phyloP scores from a whole-genome alignment of 2,113 vertebrate genomes.

The Gobio gobio region DNA sequence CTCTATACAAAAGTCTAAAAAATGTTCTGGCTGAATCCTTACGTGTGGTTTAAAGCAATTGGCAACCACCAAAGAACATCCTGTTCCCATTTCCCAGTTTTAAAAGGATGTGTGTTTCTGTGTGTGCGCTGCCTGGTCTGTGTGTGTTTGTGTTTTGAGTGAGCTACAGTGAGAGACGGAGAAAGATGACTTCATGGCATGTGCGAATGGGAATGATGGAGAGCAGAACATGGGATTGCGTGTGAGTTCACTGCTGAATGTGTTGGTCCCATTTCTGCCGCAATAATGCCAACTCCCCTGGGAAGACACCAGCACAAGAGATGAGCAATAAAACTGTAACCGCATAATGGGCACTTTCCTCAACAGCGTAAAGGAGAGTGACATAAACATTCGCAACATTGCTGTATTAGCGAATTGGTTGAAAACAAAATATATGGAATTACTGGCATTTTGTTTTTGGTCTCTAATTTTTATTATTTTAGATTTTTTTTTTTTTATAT shows the following conservation, averaged over 20 bases:
- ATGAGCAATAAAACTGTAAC: conserved; percentile 18
- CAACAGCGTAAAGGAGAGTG: neutral
- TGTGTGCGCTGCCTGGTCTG: neutral
- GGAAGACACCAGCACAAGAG: conserved; percentile 16
- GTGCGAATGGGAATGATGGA: conserved; percentile 13
- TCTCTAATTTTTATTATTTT: no score
- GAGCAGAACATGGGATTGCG: neutral
- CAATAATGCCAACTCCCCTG: conserved; percentile 1
- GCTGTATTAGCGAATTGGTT: neutral
- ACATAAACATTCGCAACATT: neutral
- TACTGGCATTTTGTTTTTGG: no score
- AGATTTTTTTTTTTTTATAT: neutral
- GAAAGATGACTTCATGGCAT: conserved; percentile 6
- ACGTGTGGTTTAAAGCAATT: conserved; percentile 36
- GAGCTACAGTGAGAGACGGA: neutral
- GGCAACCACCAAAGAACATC: conserved; percentile 22
- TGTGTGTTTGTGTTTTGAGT: neutral
- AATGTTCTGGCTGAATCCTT: conserved; percentile 1
- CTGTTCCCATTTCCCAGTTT: conserved; percentile 15
- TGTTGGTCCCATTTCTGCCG: conserved; percentile 3
- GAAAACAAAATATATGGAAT: no score
- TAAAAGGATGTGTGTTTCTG: neutral
- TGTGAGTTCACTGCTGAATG: conserved; percentile 21
- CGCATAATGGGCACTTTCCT: neutral
- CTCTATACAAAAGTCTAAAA: conserved; percentile 37